Percentiles rank a stretch among this genome's conserved stretches.
Conservation (phyloP, 2,797 vertebrate genomes). For the Micropoecilia bifurca region DNA sequence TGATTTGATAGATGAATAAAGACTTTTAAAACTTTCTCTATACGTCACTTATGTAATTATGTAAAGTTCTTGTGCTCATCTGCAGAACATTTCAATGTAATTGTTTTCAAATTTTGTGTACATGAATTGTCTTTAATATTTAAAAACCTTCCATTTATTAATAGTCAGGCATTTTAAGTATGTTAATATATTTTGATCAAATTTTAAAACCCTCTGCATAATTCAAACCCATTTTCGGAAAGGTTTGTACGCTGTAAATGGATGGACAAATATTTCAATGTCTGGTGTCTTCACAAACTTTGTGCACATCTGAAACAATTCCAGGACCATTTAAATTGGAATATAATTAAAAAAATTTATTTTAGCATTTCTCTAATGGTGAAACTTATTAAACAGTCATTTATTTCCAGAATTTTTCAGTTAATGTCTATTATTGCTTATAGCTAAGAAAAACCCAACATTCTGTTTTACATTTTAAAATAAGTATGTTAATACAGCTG, state of each 20-base stretch:
- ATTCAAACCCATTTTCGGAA: neutral
- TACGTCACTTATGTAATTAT: constrained; percentile 14
- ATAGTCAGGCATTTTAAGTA: constrained; percentile 12
- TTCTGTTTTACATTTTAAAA: neutral
- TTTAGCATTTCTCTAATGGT: neutral
- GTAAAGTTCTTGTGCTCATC: neutral
- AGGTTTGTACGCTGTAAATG: constrained; percentile 2
- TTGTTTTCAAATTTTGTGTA: constrained; percentile 14
- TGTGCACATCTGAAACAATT: neutral
- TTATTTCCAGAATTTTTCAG: neutral
- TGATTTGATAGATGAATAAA: constrained; percentile 69
- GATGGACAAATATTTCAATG: constrained; percentile 5
- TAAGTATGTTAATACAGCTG: neutral
- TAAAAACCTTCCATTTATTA: constrained; percentile 19
- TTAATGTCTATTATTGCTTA: neutral
- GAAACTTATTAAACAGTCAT: neutral
- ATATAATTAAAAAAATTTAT: neutral
- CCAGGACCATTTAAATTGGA: neutral
- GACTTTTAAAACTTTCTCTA: constrained; percentile 35
- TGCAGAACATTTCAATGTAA: constrained; percentile 3
- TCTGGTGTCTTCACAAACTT: neutral
- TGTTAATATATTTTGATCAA: neutral
- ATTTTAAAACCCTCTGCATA: constrained; percentile 5
- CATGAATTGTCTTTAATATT: constrained; percentile 9
- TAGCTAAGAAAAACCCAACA: neutral